Conservation (phyloP, 2,888 invertebrate species). For the Molorchus minor region DNA sequence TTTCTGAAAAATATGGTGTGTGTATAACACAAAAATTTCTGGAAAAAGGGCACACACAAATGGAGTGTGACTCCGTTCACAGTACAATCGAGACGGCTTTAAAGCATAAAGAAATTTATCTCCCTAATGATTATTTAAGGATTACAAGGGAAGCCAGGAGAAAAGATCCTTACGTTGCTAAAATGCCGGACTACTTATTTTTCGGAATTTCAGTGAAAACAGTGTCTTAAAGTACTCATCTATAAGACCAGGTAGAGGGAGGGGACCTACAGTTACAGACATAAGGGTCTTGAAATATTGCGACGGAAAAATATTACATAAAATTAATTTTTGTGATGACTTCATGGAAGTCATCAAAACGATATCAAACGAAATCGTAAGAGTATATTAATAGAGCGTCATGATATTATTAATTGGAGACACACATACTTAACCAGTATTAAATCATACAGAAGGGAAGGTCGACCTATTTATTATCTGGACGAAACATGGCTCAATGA, state of each 20-base stretch:
- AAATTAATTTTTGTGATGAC: background rate
- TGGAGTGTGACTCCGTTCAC: constrained; percentile 30
- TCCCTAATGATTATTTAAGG: constrained; percentile 30
- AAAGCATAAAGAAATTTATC: constrained; percentile 28
- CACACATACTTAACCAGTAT: too few species aligned
- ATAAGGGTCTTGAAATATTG: background rate
- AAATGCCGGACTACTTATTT: constrained; percentile 25
- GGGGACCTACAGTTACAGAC: background rate
- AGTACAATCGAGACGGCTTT: constrained; percentile 18
- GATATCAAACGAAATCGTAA: background rate
- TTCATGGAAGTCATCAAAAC: background rate
- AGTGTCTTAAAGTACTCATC: constrained; percentile 29
- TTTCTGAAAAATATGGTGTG: constrained; percentile 15
- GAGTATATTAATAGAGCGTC: too few species aligned
- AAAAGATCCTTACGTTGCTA: constrained; percentile 21
- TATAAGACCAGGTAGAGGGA: constrained; percentile 13
- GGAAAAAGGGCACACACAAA: constrained; percentile 27
- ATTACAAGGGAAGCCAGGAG: constrained; percentile 25
- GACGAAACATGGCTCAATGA: too few species aligned
- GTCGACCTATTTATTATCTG: too few species aligned
- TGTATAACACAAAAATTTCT: constrained; percentile 20
- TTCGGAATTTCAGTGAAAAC: constrained; percentile 22
- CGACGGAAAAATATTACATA: background rate
- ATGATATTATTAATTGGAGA: too few species aligned
- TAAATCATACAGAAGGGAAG: too few species aligned